Evolutionary conservation across 2,113 vertebrate species (phyloP).

Genomic region (Chionis minor): DNA sequence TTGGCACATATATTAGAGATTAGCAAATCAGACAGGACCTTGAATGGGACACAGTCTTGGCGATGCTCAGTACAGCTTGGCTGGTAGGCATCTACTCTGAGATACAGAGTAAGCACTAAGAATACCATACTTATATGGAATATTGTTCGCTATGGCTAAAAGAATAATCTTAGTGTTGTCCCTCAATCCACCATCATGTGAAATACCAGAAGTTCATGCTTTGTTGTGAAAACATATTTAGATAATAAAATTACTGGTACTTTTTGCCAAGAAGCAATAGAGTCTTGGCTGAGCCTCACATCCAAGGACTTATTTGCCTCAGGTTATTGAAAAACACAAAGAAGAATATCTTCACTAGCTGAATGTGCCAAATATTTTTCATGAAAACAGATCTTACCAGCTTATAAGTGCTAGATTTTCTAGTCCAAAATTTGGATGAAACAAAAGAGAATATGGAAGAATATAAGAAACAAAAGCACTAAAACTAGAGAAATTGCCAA

Average conservation of each 20-base stretch:
- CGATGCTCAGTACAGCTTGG: rapidly evolving
- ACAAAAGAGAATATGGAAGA: not conserved
- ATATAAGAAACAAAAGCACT: not conserved
- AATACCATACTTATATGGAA: rapidly evolving
- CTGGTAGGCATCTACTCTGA: not conserved
- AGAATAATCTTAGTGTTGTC: not conserved
- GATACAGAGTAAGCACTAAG: rapidly evolving
- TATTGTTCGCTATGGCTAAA: not conserved
- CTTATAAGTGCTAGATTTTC: not conserved
- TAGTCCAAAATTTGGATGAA: not conserved
- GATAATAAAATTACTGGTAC: not conserved
- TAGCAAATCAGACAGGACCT: not conserved
- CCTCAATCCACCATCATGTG: not conserved
- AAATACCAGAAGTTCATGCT: not conserved
- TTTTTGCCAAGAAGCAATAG: not conserved
- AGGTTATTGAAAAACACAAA: not conserved
- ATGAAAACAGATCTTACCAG: not conserved
- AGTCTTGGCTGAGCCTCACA: not conserved
- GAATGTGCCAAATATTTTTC: not conserved
- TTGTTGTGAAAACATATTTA: not conserved
- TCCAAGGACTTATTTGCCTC: not conserved
- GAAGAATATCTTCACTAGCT: not conserved
- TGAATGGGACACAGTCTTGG: not conserved
- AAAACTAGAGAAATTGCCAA: not conserved
- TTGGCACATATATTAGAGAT: not conserved